Conservation (phyloP, 92 coral and sea anemone genomes). For the Paramuricea clavata region DNA sequence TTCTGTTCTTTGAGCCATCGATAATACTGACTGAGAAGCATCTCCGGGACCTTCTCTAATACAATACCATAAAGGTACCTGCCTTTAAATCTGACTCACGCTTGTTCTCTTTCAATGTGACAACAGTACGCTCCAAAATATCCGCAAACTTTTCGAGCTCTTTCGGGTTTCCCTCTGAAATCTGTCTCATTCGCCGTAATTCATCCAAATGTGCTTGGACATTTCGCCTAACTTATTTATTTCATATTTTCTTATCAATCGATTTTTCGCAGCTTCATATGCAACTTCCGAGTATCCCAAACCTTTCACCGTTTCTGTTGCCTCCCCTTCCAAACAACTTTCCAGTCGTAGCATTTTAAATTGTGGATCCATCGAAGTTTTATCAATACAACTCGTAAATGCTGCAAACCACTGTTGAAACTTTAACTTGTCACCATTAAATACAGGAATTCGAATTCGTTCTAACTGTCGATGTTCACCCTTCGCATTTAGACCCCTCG, state of each 20-base stretch:
- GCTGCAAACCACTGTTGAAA: constrained; percentile 68
- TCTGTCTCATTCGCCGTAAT: constrained; percentile 32
- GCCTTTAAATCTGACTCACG: too few species aligned
- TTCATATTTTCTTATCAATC: constrained; percentile 56
- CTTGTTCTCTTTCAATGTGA: constrained; percentile 12
- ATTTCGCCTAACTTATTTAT: constrained; percentile 52
- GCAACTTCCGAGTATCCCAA: constrained; percentile 68
- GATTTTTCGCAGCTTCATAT: constrained; percentile 55
- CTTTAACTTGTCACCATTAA: constrained; percentile 51
- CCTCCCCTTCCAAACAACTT: constrained; percentile 58
- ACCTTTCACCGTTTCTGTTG: constrained; percentile 58
- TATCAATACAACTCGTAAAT: constrained; percentile 57
- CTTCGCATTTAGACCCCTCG: neutral
- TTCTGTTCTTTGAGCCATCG: neutral
- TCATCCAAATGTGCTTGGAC: constrained; percentile 26
- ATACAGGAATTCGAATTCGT: constrained; percentile 53
- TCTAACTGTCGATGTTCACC: constrained; percentile 47
- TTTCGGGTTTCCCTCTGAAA: constrained; percentile 57
- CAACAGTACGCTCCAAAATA: constrained; percentile 46
- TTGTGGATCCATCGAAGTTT: constrained; percentile 43
- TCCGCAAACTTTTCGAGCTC: constrained; percentile 59
- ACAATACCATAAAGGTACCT: too few species aligned
- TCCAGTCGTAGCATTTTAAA: constrained; percentile 64
- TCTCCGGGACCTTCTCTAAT: constrained; percentile 6
- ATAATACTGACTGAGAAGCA: constrained; percentile 18